Conservation (phyloP, 2,113 vertebrate genomes). For the Crotophaga sulcirostris region DNA sequence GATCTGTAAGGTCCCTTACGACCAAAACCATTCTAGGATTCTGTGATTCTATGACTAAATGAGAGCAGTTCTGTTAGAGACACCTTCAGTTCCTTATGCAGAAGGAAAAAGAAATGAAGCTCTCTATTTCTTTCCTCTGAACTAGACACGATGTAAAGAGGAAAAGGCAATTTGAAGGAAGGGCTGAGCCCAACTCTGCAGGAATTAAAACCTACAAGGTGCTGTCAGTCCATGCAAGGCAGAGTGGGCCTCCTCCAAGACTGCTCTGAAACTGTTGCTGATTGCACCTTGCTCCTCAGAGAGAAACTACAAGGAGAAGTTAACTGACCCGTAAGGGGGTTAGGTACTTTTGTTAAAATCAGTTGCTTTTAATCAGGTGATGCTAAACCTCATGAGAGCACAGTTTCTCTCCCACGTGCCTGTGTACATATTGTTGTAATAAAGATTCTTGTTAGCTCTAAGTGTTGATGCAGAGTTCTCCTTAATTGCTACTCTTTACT, state of each 20-base stretch:
- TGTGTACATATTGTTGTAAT: slow-evolving; percentile 47
- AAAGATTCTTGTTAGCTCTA: slow-evolving; percentile 35
- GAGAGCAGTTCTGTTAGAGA: neutral
- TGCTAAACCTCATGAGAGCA: neutral
- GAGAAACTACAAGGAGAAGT: neutral
- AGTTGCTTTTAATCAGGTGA: slow-evolving; percentile 17
- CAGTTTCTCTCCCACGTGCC: neutral
- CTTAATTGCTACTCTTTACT: slow-evolving; percentile 48
- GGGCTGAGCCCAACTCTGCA: neutral
- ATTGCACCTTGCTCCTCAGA: neutral
- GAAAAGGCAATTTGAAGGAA: neutral
- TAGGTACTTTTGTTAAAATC: neutral
- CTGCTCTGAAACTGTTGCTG: neutral
- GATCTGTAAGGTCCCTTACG: too few species aligned
- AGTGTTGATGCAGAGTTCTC: slow-evolving; percentile 55
- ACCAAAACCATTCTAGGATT: too few species aligned
- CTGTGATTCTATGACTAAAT: neutral
- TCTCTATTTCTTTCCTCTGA: neutral
- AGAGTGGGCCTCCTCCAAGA: neutral
- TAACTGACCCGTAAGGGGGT: neutral
- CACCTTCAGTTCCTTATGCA: neutral
- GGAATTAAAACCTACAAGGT: neutral
- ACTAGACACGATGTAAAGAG: neutral
- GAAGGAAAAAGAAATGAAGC: neutral
- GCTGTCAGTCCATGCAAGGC: neutral